Base-by-base conservation (phyloP, 2,888 invertebrate genomes). In the Eucera pruinosa region DNA sequence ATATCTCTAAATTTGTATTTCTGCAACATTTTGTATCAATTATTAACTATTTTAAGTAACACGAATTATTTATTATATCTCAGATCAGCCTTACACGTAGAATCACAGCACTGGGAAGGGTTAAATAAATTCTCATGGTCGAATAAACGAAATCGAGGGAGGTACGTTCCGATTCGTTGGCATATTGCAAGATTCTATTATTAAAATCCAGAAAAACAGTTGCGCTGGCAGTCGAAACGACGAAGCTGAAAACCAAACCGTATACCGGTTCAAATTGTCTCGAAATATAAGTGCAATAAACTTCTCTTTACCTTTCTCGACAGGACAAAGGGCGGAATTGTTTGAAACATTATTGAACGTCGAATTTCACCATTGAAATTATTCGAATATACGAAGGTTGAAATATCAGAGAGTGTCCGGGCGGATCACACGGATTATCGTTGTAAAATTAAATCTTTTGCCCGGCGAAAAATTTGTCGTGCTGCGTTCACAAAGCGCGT, bases 291-390 rank as follows among this genome's bases (percentile, higher is more conserved):
- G 74, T 50, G 58, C 64, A 64, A 72, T 72, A 64, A 64, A 58
- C 41, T 36, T 60, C 57, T n/a, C 66, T 60, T 25, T 48, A 7
- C 27, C 27, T 27, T 33, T 30, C 3, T 3, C 36, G 2, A 2
- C 47, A 5, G 30, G 25, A 62, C 68, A 68, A 68, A 57, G 74
- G 43, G 55, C 36, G 50, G 27, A 47, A 41, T 33, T 45, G 45
- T 65, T 67, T 68, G 52, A 67, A 77, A 73, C 50, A 71, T 74
- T 72, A 64, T 68, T 77, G 64, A 75, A 60, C 58, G 57, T 60
- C 58, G 61, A 66, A 60, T 36, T 47, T 52, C 71, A 41, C 18
- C 74, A 41, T 70, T 15, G 48, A 62, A 70, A 62, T 70, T 70
- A 55, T 45, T 69, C 69, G 69, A 33, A 55, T 61, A 30, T 54